Evolutionary conservation across 1,140 invertebrate genomes (phyloP).

Genomic region (Trichonephila clavata): DNA sequence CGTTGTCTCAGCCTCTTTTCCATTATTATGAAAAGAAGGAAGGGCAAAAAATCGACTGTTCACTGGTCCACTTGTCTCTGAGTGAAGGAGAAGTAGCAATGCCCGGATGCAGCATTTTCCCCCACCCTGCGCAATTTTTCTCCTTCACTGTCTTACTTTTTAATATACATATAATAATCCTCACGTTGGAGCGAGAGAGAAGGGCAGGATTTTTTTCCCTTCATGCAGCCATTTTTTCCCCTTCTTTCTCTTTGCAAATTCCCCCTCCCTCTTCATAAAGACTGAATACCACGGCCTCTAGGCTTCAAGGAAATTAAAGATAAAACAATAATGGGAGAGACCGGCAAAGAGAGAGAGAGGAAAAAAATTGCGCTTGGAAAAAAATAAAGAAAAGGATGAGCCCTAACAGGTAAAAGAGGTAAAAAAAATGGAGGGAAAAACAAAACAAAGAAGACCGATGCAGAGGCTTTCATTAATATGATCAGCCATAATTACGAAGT

Average conservation of each 20-base stretch:
- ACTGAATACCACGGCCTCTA: slow-evolving; percentile 64
- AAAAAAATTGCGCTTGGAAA: background rate
- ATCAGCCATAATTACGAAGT: slow-evolving; percentile 77
- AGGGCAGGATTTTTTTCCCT: slow-evolving; percentile 9
- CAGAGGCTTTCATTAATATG: slow-evolving; percentile 76
- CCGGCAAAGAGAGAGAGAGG: slow-evolving; percentile 5
- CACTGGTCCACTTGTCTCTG: slow-evolving; percentile 60
- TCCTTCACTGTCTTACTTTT: slow-evolving; percentile 63
- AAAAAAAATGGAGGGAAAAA: slow-evolving; percentile 42
- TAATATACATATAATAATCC: slow-evolving; percentile 77
- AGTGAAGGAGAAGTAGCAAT: background rate
- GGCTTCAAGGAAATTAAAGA: slow-evolving; percentile 75
- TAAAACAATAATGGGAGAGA: slow-evolving; percentile 75
- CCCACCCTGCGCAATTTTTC: slow-evolving; percentile 28
- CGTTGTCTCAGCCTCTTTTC: slow-evolving; percentile 38
- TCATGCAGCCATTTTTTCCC: slow-evolving; percentile 60
- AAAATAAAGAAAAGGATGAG: slow-evolving; percentile 34
- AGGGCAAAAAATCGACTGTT: slow-evolving; percentile 8
- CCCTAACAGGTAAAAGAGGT: slow-evolving; percentile 60
- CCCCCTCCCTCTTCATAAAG: slow-evolving; percentile 69
- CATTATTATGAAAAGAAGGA: slow-evolving; percentile 32
- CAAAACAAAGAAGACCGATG: slow-evolving; percentile 69
- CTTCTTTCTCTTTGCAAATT: slow-evolving; percentile 51
- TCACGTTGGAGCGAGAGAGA: slow-evolving; percentile 25
- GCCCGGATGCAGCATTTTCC: background rate